Evolutionary conservation across 2,888 invertebrate genomes (phyloP).

Genomic region (Cremastinae sp.): DNA sequence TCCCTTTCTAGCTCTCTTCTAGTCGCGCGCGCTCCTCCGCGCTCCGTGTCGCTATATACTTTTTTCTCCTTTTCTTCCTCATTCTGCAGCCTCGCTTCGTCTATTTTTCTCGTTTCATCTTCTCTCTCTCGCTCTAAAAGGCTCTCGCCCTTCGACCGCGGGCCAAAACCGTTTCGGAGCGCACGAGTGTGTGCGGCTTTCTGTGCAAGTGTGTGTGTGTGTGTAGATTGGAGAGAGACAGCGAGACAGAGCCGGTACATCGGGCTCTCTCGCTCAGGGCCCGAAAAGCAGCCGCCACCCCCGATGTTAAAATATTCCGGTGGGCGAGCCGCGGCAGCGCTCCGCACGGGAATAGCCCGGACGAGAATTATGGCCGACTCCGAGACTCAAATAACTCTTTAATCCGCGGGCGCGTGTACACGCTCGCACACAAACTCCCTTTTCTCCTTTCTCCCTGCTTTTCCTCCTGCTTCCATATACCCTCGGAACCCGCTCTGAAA

Average conservation of each 20-base stretch:
- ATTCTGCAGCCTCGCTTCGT: constrained; percentile 37
- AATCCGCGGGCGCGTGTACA: constrained; percentile 79
- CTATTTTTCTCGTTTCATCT: constrained; percentile 56
- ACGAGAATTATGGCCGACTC: constrained; percentile 80
- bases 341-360: constrained; percentile 78
- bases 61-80: constrained; percentile 38
- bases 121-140: constrained; percentile 62
- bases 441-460: constrained; percentile 46
- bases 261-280: constrained; percentile 41
- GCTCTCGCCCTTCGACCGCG: constrained; percentile 61
- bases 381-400: constrained; percentile 81
- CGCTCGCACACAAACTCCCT: constrained; percentile 64
- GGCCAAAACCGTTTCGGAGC: constrained; percentile 56
- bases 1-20: constrained; percentile 64
- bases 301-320: constrained; percentile 79
- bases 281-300: constrained; percentile 77
- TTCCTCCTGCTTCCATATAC: constrained; percentile 43
- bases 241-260: constrained; percentile 42
- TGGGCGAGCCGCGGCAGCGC: constrained; percentile 71
- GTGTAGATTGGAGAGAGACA: constrained; percentile 65
- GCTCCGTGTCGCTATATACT: constrained; percentile 46
- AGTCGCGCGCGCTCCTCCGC: constrained; percentile 61
- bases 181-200: not conserved
- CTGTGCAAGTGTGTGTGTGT: not conserved
- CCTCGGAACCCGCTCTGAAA: constrained; percentile 34